Conservation (phyloP, 1,140 invertebrate genomes). For the Drosophila pseudoananassae region DNA sequence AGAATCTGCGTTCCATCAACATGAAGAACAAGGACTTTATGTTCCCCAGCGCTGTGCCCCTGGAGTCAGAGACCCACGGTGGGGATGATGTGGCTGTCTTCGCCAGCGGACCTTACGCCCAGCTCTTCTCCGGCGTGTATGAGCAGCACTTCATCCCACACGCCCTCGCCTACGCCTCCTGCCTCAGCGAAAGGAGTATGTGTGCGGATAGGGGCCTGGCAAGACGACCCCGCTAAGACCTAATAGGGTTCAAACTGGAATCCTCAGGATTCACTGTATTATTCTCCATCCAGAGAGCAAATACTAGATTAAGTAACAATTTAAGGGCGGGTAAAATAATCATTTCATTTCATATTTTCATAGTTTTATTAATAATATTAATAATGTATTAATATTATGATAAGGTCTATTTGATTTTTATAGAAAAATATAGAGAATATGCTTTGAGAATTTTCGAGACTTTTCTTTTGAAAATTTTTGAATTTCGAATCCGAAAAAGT, state of each 20-base stretch:
- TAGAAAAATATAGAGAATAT: not conserved
- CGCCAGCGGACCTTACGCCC: slow-evolving; percentile 87
- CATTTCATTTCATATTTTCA: not conserved
- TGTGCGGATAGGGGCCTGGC: slow-evolving; percentile 51
- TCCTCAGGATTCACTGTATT: slow-evolving; percentile 48
- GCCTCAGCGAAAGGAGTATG: slow-evolving; percentile 85
- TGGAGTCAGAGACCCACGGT: slow-evolving; percentile 84
- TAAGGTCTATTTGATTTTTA: not conserved
- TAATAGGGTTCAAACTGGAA: not conserved
- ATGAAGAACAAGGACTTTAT: slow-evolving; percentile 84
- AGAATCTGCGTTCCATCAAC: slow-evolving; percentile 69
- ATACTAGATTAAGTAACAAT: slow-evolving; percentile 7
- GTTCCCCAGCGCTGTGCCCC: slow-evolving; percentile 85
- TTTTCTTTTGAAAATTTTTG: not conserved
- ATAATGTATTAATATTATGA: no score
- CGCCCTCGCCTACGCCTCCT: slow-evolving; percentile 88
- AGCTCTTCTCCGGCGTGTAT: slow-evolving; percentile 88
- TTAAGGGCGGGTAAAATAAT: slow-evolving; percentile 17
- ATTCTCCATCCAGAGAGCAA: slow-evolving; percentile 37
- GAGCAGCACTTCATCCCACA: slow-evolving; percentile 90
- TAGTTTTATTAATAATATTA: not conserved
- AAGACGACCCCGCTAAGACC: slow-evolving; percentile 21
- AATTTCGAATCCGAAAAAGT: not conserved
- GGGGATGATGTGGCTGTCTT: slow-evolving; percentile 88
- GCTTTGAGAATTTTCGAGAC: not conserved